These are phyloP conservation scores for Drosophila paulistorum DNA, from an alignment of 1,140 invertebrate species.

Conservation along the genomic window DNA sequence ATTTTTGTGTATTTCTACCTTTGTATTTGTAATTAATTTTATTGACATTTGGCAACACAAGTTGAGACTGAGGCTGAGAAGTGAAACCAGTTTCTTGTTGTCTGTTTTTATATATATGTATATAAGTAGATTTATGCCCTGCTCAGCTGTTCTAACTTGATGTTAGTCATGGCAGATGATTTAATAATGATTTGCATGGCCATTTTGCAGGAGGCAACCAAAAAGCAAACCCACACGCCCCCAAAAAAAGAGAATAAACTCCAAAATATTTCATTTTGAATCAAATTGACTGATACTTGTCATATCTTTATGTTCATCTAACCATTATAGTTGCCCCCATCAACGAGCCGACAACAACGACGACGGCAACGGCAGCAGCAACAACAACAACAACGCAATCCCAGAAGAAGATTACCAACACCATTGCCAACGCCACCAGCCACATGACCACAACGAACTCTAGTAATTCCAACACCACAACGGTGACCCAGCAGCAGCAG, in stretches of 20 bases:
- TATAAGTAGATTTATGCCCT: not conserved
- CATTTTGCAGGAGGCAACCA: slow-evolving; percentile 39
- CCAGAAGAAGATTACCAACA: slow-evolving; percentile 57
- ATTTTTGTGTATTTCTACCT: slow-evolving; percentile 38
- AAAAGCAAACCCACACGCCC: slow-evolving; percentile 40
- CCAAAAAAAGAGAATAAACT: not conserved
- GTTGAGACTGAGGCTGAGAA: slow-evolving; percentile 42
- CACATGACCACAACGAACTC: slow-evolving; percentile 58
- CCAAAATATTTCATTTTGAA: not conserved
- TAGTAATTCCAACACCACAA: slow-evolving; percentile 48
- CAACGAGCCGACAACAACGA: slow-evolving; percentile 58
- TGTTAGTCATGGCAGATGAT: slow-evolving; percentile 68
- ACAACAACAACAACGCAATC: slow-evolving; percentile 34
- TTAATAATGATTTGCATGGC: slow-evolving; percentile 59
- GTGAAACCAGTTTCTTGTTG: slow-evolving; percentile 62
- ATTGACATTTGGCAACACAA: slow-evolving; percentile 77
- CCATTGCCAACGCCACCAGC: slow-evolving; percentile 53
- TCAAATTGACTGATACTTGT: slow-evolving; percentile 24
- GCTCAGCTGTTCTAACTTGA: slow-evolving; percentile 63
- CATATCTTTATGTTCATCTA: slow-evolving; percentile 20
- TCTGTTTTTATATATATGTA: slow-evolving; percentile 29
- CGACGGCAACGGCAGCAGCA: slow-evolving; percentile 22
- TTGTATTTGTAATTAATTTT: slow-evolving; percentile 69
- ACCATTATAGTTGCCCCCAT: slow-evolving; percentile 74
- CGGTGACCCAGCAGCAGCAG: slow-evolving; percentile 53